phyloP scores from a whole-genome alignment of 2,797 vertebrate species.

The Linurgus olivaceus region DNA sequence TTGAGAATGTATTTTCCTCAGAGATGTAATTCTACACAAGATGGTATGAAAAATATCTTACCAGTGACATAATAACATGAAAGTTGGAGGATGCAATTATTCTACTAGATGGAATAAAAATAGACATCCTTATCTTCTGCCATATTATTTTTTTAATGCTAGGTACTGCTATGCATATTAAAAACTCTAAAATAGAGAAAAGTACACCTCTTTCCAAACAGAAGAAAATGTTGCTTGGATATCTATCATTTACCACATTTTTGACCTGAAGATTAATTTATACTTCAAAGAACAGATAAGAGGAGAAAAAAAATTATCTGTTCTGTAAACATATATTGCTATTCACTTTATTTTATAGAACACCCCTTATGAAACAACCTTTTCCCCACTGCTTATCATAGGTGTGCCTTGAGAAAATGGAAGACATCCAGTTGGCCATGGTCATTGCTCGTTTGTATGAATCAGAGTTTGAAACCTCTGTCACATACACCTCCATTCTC shows the following conservation, averaged over 20 bases:
- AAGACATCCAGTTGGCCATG: slow-evolving; percentile 97
- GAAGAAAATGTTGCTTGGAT: neutral
- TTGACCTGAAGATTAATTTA: neutral
- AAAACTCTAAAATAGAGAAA: neutral
- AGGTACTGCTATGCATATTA: neutral
- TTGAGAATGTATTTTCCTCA: neutral
- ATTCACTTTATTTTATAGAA: neutral
- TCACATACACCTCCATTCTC: slow-evolving; percentile 91
- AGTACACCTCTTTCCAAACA: neutral
- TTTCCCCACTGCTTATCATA: slow-evolving; percentile 29
- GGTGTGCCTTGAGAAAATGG: slow-evolving; percentile 99
- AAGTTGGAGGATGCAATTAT: neutral
- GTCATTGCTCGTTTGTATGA: slow-evolving; percentile 95
- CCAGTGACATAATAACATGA: neutral
- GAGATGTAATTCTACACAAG: neutral
- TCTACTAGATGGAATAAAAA: neutral
- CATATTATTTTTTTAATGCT: neutral
- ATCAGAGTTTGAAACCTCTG: slow-evolving; percentile 93
- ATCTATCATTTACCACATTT: neutral
- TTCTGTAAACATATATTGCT: neutral
- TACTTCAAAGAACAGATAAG: neutral
- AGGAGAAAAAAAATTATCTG: neutral
- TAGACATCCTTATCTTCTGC: neutral
- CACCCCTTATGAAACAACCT: neutral
- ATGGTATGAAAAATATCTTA: neutral